These are phyloP conservation scores for Petrocephalus schoutedeni DNA, from an alignment of 2,797 vertebrate genomes.

Conservation along the genomic window DNA sequence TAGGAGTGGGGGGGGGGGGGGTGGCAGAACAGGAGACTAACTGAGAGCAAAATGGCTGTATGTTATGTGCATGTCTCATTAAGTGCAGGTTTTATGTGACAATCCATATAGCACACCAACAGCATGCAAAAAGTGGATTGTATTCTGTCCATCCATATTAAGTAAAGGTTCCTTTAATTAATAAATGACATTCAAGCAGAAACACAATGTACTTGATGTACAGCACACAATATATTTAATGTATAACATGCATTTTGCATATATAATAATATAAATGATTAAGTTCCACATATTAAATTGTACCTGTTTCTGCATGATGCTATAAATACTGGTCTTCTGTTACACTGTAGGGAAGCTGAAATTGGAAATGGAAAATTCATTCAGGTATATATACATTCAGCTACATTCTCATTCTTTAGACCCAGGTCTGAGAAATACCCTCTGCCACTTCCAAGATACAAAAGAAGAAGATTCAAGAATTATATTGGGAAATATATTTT, in stretches of 20 bases:
- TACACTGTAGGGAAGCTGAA: neutral
- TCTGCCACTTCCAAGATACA: neutral
- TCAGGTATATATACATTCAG: neutral
- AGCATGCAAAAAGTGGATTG: neutral
- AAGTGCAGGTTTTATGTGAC: neutral
- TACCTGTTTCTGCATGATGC: neutral
- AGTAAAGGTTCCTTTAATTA: neutral
- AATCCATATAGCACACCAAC: neutral
- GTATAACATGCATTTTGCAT: neutral
- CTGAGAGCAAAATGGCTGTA: conserved; percentile 24
- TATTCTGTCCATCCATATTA: neutral
- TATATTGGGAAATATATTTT: neutral
- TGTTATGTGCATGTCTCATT: conserved; percentile 18
- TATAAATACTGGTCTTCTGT: neutral
- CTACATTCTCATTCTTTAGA: neutral
- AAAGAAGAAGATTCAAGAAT: neutral
- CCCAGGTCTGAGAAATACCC: neutral
- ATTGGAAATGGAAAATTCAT: neutral
- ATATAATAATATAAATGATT: neutral
- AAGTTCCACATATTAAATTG: neutral
- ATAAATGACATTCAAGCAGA: neutral
- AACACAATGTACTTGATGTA: neutral
- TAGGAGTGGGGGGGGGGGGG: neutral
- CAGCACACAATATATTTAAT: neutral
- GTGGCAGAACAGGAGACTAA: neutral